Evolutionary conservation across 2,797 vertebrate genomes (phyloP), one percentile per base, ranked within the genome.

Genomic region (Mus spretus): DNA sequence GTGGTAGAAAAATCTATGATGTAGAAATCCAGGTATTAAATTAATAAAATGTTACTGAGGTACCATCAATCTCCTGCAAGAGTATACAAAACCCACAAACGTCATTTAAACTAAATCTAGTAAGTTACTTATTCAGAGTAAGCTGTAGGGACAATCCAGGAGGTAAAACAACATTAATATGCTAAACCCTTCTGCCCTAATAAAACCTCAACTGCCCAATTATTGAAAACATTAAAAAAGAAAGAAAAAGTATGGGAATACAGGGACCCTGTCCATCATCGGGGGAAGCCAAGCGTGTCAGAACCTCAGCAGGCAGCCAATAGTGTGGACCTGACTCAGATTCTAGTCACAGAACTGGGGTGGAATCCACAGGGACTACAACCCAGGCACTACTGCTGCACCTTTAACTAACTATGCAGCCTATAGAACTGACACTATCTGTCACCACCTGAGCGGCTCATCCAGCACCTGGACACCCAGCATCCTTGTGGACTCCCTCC

Each of bases 171-270:
- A 89, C 70, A 92, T 82, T 9, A 90, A 89, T 93, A 86, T 95
- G 55, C 40, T 53, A 95, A 92, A 47, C 47, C 67, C 40, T 88
- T 94, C 86, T 70, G 28, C 90, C 93, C 81, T 88, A 79, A 90
- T 90, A 87, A 97, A 98, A 95, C 61, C 63, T 44, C 94, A 96
- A 91, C 57, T 78, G 70, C 44, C 93, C 75, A 96, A 97, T 97
- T 96, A 96, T 57, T 95, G 44, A 94, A 97, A 95, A 84, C 50
- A 74, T 91, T 74, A 91, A 34, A 44, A 28, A 50, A 20, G 40
- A 77, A 95, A 87, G 75, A 65, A 90, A 91, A 90, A 57, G 65
- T 37, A 50, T 14, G 65, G 85, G 50, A 82, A 50, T 37, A 57
- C n/a, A 77, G 81, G 31, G 44, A 90, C 95, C 59, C 90, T 61